Evolutionary conservation across 2,113 vertebrate genomes (phyloP).

Genomic region (Ceyx cyanopectus): DNA sequence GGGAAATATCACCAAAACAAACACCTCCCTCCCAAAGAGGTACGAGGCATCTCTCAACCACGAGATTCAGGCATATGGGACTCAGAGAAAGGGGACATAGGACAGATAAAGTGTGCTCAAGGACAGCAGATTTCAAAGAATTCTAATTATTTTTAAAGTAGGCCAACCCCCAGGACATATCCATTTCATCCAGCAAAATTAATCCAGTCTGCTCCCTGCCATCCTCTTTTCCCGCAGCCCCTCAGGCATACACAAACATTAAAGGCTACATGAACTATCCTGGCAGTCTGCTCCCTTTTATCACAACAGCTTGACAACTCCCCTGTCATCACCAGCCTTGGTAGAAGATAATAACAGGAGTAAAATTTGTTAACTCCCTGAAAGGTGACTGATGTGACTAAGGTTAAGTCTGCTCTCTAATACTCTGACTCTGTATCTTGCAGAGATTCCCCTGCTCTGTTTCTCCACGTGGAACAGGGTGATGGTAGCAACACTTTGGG

Average conservation of each 20-base stretch:
- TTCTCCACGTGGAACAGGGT: neutral
- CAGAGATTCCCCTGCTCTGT: neutral
- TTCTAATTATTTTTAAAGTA: conserved; percentile 69
- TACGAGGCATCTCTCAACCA: neutral
- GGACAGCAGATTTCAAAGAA: conserved; percentile 62
- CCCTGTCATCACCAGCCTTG: conserved; percentile 34
- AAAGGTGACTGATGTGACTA: conserved; percentile 9
- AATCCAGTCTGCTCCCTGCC: conserved; percentile 58
- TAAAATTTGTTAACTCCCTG: conserved; percentile 16
- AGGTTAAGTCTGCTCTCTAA: neutral
- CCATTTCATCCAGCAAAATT: conserved; percentile 68
- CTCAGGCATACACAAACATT: conserved; percentile 68
- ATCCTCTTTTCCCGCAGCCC: conserved; percentile 57
- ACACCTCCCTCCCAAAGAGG: neutral
- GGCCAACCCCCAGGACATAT: conserved; percentile 64
- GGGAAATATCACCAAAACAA: conserved; percentile 15
- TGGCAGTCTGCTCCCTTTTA: conserved; percentile 62
- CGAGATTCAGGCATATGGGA: neutral
- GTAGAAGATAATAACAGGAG: conserved; percentile 28
- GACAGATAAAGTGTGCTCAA: conserved; percentile 47
- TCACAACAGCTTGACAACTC: conserved; percentile 67
- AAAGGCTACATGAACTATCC: conserved; percentile 59
- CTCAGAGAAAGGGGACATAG: neutral
- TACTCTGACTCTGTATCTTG: neutral
- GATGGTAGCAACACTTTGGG: neutral